Evolutionary conservation across 1,140 invertebrate species (phyloP), one percentile per base, ranked within the genome.

Genomic region (Hydropsyche tenuis): DNA sequence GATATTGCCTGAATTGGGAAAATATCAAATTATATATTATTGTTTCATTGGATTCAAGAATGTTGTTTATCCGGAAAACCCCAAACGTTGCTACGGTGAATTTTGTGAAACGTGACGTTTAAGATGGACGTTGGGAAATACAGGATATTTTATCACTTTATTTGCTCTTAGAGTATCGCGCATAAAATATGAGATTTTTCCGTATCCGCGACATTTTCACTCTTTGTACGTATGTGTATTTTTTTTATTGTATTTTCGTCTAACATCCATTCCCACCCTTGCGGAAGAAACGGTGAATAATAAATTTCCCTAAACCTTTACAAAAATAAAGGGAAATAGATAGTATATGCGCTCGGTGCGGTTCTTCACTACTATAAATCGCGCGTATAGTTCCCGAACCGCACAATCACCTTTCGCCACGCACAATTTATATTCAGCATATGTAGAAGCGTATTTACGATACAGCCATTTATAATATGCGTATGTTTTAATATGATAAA

Each of bases 151-250:
- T 60, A 60, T 60, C 56, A 60, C 56, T 60, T 22, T 60, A 60
- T 60, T 60, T 60, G 56, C 56, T 60, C 56, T 60, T 60, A 60
- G 56, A 22, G 23, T 60, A 60, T 60, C 56, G 56, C 56, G 56
- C 56, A 60, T 60, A 60, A 60, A 60, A 60, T 60, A 60, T 60
- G 56, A 60, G 56, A 60, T 60, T 60, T 60, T 60, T 60, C 56
- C 30, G 30, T 2, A 48, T n/a, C 11, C 45, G 14, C 12, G 45
- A 16, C 56, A 60, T 14, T 20, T 9, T 4, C 20, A 23, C 23
- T 60, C 25, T 60, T 37, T 37, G 30, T 37, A 37, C 9, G 9
- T 9, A 37, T 37, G 9, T 37, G 9, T 9, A 37, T 4, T 4
- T 37, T 37, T 37, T 37, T 4, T 37, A 37, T 37, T 4, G 30